Base-by-base conservation (phyloP, 2,113 vertebrate species). In the Mystacornis crossleyi region DNA sequence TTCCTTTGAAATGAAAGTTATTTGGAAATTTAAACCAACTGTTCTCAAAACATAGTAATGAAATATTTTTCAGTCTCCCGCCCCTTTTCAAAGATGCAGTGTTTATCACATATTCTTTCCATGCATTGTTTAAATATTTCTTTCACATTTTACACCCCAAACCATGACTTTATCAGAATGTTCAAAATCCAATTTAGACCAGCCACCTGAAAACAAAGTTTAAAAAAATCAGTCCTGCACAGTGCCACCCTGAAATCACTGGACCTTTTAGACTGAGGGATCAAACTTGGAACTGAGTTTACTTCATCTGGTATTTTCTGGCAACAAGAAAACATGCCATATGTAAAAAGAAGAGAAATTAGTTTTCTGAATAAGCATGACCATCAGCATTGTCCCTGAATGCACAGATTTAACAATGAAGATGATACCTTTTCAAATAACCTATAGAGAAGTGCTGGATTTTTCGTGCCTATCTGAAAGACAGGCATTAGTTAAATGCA, bases 11-110 rank as follows among this genome's bases (percentile, higher is more conserved):
- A 98, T 10, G n/a, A 94, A 92, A 96, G 94, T 95, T 97, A 95
- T 97, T 97, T 97, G 94, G 94, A 98, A 98, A 98, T 98, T 96
- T 97, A 98, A 98, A 98, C 97, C 98, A 98, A 98, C 98, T 98
- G 97, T 97, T 98, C 94, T 93, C 57, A 85, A 75, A 95, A 94
- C 89, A 58, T 60, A 80, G 81, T 94, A 97, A 96, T 95, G 95
- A 98, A 97, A 97, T 93, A 90, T 95, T 54, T 45, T 94, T 97
- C 96, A 93, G 57, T 78, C 77, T 95, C 25, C 48, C 69, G n/a
- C 71, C 82, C n/a, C 65, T 88, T 96, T 91, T 72, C 38, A 79
- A 50, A 80, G 65, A 94, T 89, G 80, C 62, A 51, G 47, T 21
- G 36, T 83, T 70, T 78, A 31, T 74, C 58, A 91, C 9, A 0